These are phyloP conservation scores for Crotalus horridus DNA, from an alignment of 2,113 vertebrate species.

Conservation along the genomic window DNA sequence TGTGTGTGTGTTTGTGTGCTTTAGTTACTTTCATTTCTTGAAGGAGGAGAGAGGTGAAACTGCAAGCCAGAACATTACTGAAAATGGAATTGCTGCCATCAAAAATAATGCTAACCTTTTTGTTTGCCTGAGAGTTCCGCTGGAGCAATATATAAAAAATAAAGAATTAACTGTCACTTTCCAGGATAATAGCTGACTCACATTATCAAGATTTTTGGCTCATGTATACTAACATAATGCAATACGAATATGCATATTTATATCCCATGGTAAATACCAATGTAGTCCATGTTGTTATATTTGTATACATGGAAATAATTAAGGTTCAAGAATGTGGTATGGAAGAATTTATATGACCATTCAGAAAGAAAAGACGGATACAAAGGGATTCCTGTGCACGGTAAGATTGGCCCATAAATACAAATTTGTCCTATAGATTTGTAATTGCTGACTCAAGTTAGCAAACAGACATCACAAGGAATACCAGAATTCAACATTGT, in stretches of 20 bases:
- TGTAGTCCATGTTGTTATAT: neutral
- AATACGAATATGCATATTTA: neutral
- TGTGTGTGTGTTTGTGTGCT: too few relatives aligned
- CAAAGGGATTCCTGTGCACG: neutral
- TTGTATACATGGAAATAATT: neutral
- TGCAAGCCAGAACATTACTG: neutral
- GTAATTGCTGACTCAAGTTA: neutral
- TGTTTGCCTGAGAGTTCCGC: neutral
- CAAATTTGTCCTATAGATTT: neutral
- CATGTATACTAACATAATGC: neutral
- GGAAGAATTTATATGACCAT: neutral
- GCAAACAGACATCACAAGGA: neutral
- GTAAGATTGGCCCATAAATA: neutral
- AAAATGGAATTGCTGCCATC: neutral
- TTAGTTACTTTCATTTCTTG: neutral
- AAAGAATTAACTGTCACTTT: neutral
- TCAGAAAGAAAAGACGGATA: neutral
- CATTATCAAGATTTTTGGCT: neutral
- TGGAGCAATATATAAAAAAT: neutral
- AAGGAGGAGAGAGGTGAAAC: neutral
- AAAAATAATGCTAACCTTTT: neutral
- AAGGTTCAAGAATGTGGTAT: neutral
- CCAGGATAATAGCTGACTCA: neutral
- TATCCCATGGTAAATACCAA: neutral
- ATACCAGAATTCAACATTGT: neutral